Conservation (phyloP, 1,140 invertebrate genomes). For the Spodoptera frugiperda region DNA sequence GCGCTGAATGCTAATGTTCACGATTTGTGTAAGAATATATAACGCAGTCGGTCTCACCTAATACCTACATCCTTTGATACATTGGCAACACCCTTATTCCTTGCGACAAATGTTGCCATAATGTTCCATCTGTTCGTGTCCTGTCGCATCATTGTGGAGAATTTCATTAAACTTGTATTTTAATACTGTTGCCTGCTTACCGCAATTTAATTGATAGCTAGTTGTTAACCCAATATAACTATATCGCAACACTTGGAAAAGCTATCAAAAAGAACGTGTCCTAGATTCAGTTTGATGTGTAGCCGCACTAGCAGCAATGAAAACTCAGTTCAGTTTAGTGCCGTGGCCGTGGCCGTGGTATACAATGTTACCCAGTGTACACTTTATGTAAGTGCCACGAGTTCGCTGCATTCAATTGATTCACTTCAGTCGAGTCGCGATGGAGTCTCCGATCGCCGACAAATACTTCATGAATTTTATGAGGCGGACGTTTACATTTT, state of each 20-base stretch:
- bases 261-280: not conserved
- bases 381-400: not conserved
- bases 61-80: too few species aligned
- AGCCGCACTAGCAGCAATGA: not conserved
- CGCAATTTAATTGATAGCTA: too few species aligned
- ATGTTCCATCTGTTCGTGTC: too few species aligned
- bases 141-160: too few species aligned
- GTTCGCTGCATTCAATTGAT: slow-evolving; percentile 11
- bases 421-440: not conserved
- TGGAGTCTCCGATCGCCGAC: not conserved
- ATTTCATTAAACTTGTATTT: not conserved
- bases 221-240: not conserved
- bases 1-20: too few species aligned
- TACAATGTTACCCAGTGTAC: not conserved
- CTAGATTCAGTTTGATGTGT: not conserved
- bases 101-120: too few species aligned
- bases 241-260: not conserved
- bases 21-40: too few species aligned
- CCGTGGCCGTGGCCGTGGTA: not conserved
- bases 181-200: not conserved
- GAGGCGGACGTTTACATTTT: slow-evolving; percentile 1
- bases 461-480: slow-evolving; percentile 22
- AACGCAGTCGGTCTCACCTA: too few species aligned
- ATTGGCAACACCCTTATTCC: too few species aligned
- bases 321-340: not conserved